Percentiles rank a stretch among this genome's conserved stretches.
These are phyloP conservation scores for Eubasilissa splendida DNA, from an alignment of 2,888 invertebrate species.

Conservation along the genomic window DNA sequence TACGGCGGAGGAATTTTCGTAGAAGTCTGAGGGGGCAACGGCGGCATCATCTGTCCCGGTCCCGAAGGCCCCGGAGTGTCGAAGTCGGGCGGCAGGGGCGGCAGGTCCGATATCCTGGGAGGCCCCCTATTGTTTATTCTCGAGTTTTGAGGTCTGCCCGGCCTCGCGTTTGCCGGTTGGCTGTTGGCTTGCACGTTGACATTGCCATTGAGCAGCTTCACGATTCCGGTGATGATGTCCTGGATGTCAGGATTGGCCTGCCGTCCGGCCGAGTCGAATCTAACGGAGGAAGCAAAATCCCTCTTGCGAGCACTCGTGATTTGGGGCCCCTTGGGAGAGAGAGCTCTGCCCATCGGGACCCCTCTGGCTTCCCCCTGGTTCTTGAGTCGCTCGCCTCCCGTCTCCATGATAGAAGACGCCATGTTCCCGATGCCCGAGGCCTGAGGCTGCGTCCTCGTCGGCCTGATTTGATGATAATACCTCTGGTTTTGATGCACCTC, in stretches of 20 bases:
- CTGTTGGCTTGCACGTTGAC: constrained; percentile 88
- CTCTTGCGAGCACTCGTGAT: constrained; percentile 66
- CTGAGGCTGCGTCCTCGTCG: constrained; percentile 49
- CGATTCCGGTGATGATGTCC: constrained; percentile 92
- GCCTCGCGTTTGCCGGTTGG: constrained; percentile 73
- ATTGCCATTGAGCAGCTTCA: constrained; percentile 90
- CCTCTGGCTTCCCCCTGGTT: constrained; percentile 80
- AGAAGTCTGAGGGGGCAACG: constrained; percentile 67
- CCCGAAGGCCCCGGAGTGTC: constrained; percentile 63
- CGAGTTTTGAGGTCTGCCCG: constrained; percentile 79
- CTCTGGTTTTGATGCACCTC: constrained; percentile 63
- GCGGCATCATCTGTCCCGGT: constrained; percentile 69
- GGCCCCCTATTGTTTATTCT: constrained; percentile 93
- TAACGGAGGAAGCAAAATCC: constrained; percentile 73
- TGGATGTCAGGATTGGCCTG: constrained; percentile 83
- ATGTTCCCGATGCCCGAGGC: constrained; percentile 18
- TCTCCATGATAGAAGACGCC: constrained; percentile 42
- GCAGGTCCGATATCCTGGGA: constrained; percentile 86
- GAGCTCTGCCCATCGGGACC: constrained; percentile 82
- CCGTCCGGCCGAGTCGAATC: constrained; percentile 64
- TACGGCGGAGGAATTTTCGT: constrained; percentile 78
- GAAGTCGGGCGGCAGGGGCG: constrained; percentile 79
- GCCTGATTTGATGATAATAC: constrained; percentile 55
- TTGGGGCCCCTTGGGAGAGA: constrained; percentile 79
- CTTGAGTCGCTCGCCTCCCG: constrained; percentile 12